phyloP scores from a whole-genome alignment of 2,797 vertebrate species.

The Hydrocynus forskahlii region DNA sequence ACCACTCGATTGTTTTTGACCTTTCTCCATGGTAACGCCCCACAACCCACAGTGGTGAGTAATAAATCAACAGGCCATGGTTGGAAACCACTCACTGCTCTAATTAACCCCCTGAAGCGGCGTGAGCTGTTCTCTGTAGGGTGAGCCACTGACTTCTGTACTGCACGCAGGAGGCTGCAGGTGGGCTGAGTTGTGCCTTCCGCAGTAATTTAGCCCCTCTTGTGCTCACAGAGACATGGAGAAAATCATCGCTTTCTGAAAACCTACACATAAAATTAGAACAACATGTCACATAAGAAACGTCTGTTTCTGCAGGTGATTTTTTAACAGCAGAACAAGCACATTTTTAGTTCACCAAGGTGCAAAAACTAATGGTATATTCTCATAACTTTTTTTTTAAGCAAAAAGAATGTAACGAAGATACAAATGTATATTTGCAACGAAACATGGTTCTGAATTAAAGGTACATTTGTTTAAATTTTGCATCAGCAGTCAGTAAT shows the following conservation, averaged over 20 bases:
- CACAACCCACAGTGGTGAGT: conserved; percentile 40
- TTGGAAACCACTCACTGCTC: conserved; percentile 34
- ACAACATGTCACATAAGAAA: background rate
- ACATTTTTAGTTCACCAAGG: too few species aligned
- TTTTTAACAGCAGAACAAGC: background rate
- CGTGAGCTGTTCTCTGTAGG: conserved; percentile 29
- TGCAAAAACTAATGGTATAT: too few species aligned
- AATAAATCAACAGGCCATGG: conserved; percentile 49
- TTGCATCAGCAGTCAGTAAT: too few species aligned
- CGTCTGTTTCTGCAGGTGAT: background rate
- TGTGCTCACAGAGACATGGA: background rate
- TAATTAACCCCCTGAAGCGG: conserved; percentile 55
- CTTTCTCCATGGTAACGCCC: conserved; percentile 37
- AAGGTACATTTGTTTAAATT: too few species aligned
- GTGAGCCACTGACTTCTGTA: conserved; percentile 31
- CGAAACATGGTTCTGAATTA: too few species aligned
- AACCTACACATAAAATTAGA: conserved; percentile 3
- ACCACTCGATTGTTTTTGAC: conserved; percentile 31
- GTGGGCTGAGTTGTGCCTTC: conserved; percentile 7
- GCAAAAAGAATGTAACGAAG: too few species aligned
- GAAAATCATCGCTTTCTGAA: background rate
- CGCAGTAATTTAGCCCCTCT: conserved; percentile 21
- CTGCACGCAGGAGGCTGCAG: conserved; percentile 4
- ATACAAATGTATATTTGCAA: too few species aligned
- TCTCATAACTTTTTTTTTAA: too few species aligned